phyloP scores from a whole-genome alignment of 2,888 invertebrate species.

The Ophion obscuratus region DNA sequence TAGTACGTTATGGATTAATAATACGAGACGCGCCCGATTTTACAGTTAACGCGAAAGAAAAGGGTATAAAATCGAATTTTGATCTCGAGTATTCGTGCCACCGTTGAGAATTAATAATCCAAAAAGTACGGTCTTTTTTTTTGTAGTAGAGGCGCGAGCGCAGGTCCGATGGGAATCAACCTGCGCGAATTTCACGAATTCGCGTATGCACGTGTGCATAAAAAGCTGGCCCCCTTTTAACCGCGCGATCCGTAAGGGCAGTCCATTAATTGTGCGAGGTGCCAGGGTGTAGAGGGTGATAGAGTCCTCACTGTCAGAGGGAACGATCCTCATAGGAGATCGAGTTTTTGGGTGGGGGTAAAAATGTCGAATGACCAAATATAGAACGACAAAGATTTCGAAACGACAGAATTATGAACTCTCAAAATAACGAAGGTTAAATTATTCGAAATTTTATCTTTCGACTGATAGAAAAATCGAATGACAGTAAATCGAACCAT shows the following conservation, averaged over 20 bases:
- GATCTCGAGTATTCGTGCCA: not conserved
- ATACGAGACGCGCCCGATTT: constrained; percentile 19
- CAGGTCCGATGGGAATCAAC: constrained; percentile 74
- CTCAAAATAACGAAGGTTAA: too few species aligned
- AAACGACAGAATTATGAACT: too few species aligned
- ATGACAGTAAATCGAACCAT: too few species aligned
- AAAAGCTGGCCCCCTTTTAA: constrained; percentile 59
- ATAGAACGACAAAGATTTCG: too few species aligned
- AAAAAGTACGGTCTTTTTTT: constrained; percentile 67
- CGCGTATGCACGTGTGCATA: constrained; percentile 16
- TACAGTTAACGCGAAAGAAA: not conserved
- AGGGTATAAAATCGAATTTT: not conserved
- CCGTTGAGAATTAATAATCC: constrained; percentile 62
- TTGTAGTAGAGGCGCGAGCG: constrained; percentile 73
- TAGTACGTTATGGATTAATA: constrained; percentile 58
- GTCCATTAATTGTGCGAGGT: not conserved
- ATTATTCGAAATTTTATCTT: too few species aligned
- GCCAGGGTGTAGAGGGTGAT: not conserved
- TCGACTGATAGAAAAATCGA: too few species aligned
- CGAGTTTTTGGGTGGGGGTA: too few species aligned
- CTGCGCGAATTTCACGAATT: constrained; percentile 20
- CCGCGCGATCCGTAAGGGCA: constrained; percentile 42
- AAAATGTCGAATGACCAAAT: too few species aligned
- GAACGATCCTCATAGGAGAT: not conserved
- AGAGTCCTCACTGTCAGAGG: not conserved